Conservation (phyloP, 2,113 vertebrate species). For the Mustelus asterias region DNA sequence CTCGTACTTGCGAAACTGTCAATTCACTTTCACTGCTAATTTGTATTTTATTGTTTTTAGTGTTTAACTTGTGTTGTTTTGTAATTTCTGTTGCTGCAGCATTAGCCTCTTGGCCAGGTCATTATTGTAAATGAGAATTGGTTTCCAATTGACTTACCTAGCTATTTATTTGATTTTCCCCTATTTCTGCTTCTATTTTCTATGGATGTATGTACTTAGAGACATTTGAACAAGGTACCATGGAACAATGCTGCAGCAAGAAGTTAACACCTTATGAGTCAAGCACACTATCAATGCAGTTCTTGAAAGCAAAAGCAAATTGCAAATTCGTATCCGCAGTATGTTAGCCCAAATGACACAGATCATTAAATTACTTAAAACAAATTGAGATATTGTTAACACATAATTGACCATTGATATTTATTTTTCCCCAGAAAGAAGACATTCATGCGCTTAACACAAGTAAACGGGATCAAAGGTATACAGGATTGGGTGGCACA, state of each 20-base stretch:
- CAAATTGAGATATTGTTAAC: neutral
- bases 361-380: neutral
- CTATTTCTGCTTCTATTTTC: too few species aligned
- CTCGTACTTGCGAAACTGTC: too few species aligned
- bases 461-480: neutral
- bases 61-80: too few species aligned
- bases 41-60: too few species aligned
- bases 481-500: neutral
- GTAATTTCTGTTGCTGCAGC: too few species aligned
- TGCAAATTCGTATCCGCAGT: neutral
- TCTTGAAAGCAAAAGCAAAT: neutral
- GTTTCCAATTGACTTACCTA: too few species aligned
- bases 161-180: too few species aligned
- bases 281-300: neutral
- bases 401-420: neutral
- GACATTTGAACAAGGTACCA: neutral
- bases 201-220: too few species aligned
- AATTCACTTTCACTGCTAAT: too few species aligned
- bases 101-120: too few species aligned
- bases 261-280: neutral
- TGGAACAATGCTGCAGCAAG: neutral
- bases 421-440: neutral
- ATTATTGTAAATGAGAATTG: too few species aligned
- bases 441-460: neutral
- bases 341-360: neutral